These are phyloP conservation scores for Pangasius djambal DNA, from an alignment of 2,797 vertebrate genomes.

Conservation along the genomic window DNA sequence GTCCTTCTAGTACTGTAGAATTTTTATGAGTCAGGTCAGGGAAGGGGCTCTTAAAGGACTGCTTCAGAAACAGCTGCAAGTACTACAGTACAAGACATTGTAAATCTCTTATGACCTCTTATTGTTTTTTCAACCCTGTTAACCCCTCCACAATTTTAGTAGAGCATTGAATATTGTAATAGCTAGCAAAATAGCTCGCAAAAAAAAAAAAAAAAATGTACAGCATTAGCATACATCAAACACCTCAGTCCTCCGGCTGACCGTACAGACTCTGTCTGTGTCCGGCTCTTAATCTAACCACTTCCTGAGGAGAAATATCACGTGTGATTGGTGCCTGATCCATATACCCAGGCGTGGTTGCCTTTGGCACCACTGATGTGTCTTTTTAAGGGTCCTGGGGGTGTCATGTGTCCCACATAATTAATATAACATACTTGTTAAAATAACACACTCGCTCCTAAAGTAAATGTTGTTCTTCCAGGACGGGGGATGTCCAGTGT, in stretches of 20 bases:
- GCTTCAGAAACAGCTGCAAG: conserved; percentile 1
- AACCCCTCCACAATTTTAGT: neutral
- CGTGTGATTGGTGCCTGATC: conserved; percentile 51
- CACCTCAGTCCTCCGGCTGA: conserved; percentile 9
- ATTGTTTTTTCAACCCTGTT: conserved; percentile 12
- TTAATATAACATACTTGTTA: conserved; percentile 76
- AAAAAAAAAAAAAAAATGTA: neutral
- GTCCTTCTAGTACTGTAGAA: neutral
- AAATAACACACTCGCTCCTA: conserved; percentile 73
- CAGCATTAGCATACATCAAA: conserved; percentile 21
- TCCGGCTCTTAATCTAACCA: conserved; percentile 56
- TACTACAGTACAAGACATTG: neutral
- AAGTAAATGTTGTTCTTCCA: conserved; percentile 75
- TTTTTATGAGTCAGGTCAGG: conserved; percentile 8
- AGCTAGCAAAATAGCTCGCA: neutral
- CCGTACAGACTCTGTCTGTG: conserved; percentile 43
- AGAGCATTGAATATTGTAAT: conserved; percentile 15
- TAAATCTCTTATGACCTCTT: conserved; percentile 17
- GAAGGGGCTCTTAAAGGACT: conserved; percentile 1
- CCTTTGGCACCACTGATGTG: conserved; percentile 59
- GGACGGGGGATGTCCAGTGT: conserved; percentile 59
- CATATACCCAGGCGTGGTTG: conserved; percentile 52
- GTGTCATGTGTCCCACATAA: conserved; percentile 68
- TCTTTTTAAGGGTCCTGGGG: conserved; percentile 66
- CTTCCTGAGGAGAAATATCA: conserved; percentile 60